phyloP scores from a whole-genome alignment of 2,888 invertebrate genomes.

The Caenorhabditis wallacei region DNA sequence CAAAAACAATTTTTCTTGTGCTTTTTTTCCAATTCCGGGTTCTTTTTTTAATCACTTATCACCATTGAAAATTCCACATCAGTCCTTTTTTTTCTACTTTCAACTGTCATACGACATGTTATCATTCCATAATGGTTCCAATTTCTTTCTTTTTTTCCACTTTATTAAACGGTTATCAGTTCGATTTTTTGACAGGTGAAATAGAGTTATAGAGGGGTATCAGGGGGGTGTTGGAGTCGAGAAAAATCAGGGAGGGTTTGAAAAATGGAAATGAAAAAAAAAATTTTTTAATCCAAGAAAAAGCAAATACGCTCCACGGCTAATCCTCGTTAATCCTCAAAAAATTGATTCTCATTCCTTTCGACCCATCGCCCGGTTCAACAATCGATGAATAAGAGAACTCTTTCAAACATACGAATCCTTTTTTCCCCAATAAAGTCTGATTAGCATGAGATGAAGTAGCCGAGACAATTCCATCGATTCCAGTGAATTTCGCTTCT shows the following conservation, averaged over 20 bases:
- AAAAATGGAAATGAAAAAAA: not conserved
- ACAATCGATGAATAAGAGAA: slow-evolving; percentile 24
- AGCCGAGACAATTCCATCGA: slow-evolving; percentile 56
- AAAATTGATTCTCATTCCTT: slow-evolving; percentile 49
- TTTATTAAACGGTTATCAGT: slow-evolving; percentile 1
- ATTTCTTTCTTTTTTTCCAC: not conserved
- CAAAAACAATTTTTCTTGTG: too few relatives aligned
- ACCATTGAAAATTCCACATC: not conserved
- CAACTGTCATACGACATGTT: slow-evolving; percentile 13
- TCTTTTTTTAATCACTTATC: not conserved
- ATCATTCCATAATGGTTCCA: slow-evolving; percentile 1
- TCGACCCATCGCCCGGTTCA: slow-evolving; percentile 48
- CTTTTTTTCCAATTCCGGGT: slow-evolving; percentile 10
- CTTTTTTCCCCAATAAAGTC: slow-evolving; percentile 36
- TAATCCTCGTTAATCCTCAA: slow-evolving; percentile 23
- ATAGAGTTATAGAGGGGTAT: not conserved
- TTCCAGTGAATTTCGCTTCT: not conserved
- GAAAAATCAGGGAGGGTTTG: not conserved
- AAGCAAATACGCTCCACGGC: too few relatives aligned
- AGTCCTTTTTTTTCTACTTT: slow-evolving; percentile 1
- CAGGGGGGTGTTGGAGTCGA: not conserved
- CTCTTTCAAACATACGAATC: slow-evolving; percentile 53
- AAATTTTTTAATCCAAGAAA: not conserved
- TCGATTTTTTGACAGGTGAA: slow-evolving; percentile 2
- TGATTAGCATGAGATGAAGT: slow-evolving; percentile 56